A percentile compares a stretch with the other conserved stretches of the same genome.
Evolutionary conservation across 2,888 invertebrate species (phyloP).

Genomic region (Philaethria dido): DNA sequence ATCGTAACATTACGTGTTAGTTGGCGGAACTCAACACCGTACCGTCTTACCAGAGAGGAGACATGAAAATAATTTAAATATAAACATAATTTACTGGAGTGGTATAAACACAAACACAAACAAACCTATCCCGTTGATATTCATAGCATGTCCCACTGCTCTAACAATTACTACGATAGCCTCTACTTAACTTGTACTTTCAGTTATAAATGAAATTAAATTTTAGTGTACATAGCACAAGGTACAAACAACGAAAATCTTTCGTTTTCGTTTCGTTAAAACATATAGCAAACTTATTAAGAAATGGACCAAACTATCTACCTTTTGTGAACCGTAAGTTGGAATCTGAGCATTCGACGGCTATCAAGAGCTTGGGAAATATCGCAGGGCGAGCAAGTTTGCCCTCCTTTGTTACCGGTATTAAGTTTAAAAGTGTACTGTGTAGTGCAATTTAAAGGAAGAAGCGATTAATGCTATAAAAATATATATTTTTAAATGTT

Average conservation of each 20-base stretch:
- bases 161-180: too few relatives aligned
- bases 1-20: too few relatives aligned
- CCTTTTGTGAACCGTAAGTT: slow-evolving; percentile 31
- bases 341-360: slow-evolving; percentile 45
- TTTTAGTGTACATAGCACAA: not conserved
- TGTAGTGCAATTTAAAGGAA: slow-evolving; percentile 22
- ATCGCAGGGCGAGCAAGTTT: slow-evolving; percentile 60
- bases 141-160: too few relatives aligned
- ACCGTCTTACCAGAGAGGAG: too few relatives aligned
- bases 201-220: too few relatives aligned
- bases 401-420: slow-evolving; percentile 58
- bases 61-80: too few relatives aligned
- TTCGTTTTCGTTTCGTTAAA: slow-evolving; percentile 4
- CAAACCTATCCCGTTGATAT: too few relatives aligned
- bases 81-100: too few relatives aligned
- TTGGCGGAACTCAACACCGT: too few relatives aligned
- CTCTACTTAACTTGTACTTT: too few relatives aligned
- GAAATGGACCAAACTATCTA: slow-evolving; percentile 32
- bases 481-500: too few relatives aligned
- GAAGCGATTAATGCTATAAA: slow-evolving; percentile 10
- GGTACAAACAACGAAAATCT: not conserved
- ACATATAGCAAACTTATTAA: slow-evolving; percentile 35
- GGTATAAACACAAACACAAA: too few relatives aligned
- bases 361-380: slow-evolving; percentile 69
- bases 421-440: slow-evolving; percentile 47